These are phyloP conservation scores for Thunnus albacares DNA, from an alignment of 2,797 vertebrate genomes.

Conservation along the genomic window DNA sequence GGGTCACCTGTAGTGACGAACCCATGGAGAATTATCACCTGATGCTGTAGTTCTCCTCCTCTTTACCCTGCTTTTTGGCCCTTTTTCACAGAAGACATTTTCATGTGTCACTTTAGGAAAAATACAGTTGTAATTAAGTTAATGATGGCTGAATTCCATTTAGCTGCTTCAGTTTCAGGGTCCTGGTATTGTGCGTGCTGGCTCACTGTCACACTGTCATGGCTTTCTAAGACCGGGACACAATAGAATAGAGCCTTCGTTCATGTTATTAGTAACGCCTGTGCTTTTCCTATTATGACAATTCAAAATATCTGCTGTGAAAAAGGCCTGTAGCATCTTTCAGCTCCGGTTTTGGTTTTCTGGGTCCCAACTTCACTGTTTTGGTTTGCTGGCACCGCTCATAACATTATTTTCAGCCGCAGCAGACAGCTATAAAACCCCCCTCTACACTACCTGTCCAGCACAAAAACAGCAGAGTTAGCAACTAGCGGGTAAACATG, in stretches of 20 bases:
- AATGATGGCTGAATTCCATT: conserved; percentile 11
- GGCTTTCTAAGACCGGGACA: not conserved
- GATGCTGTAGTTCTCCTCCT: not conserved
- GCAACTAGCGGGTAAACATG: not conserved
- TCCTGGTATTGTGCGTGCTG: not conserved
- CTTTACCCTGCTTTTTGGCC: conserved; percentile 3
- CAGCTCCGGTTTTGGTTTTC: not conserved
- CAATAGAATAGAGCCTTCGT: not conserved
- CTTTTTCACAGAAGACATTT: not conserved
- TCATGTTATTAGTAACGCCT: not conserved
- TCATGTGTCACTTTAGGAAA: not conserved
- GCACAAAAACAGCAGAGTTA: not conserved
- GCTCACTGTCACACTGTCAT: conserved; percentile 4
- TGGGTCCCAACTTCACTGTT: not conserved
- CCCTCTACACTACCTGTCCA: not conserved
- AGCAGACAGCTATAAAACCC: not conserved
- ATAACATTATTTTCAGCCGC: not conserved
- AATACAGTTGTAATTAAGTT: not conserved
- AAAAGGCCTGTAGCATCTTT: not conserved
- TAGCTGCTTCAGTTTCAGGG: not conserved
- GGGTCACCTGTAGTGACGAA: not conserved
- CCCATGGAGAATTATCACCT: conserved; percentile 12
- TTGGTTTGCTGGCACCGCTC: not conserved
- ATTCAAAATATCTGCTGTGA: not conserved
- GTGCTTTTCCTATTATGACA: conserved; percentile 2